Base-by-base conservation (phyloP, 2,888 invertebrate genomes). In the Trissolcus japonicus region DNA sequence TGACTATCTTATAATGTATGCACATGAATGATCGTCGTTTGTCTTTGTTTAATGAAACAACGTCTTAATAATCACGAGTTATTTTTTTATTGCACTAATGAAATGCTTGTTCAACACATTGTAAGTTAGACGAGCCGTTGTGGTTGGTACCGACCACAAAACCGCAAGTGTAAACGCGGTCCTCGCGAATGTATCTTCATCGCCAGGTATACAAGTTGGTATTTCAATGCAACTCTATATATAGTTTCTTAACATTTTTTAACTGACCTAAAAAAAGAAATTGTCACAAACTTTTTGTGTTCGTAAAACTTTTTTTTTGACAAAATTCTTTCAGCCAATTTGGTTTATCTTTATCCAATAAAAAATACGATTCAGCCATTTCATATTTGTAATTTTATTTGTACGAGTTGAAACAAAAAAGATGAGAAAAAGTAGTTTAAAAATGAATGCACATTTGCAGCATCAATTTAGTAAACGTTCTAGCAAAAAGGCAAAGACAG, bases 141-240 rank as follows among this genome's bases (percentile, higher is more conserved):
- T 56, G 53, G 61, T 69, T 66, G 72, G 66, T 79, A 78, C 84
- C 80, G 81, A 79, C 82, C 84, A 76, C 82, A 82, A 83, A 80
- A 67, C 76, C 76, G 68, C 76, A 73, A 63, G 56, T 75, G 81
- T 82, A 83, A 83, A 82, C 76, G 82, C 78, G 79, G 79, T 79
- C 79, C 81, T 82, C 77, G 73, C 80, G 79, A 78, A 55, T 48
- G 78, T 40, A 56, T 65, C 57, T 29, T 60, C 48, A 40, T 51
- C 16, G 19, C 25, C 25, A 25, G 25, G 4, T 6, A 25, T 25
- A 25, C 25, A 2, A 25, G 4, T 25, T 25, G 25, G 4, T 25
- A 4, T 25, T 6, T 25, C 25, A 25, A 25, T 7, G 46, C 14
- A 46, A 7, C 9, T 46, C 46, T 46, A 14, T 46, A 35, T 7